A percentile compares a stretch with the other conserved stretches of the same genome.
Conservation (phyloP, 2,113 vertebrate genomes). For the Pardalotus punctatus region DNA sequence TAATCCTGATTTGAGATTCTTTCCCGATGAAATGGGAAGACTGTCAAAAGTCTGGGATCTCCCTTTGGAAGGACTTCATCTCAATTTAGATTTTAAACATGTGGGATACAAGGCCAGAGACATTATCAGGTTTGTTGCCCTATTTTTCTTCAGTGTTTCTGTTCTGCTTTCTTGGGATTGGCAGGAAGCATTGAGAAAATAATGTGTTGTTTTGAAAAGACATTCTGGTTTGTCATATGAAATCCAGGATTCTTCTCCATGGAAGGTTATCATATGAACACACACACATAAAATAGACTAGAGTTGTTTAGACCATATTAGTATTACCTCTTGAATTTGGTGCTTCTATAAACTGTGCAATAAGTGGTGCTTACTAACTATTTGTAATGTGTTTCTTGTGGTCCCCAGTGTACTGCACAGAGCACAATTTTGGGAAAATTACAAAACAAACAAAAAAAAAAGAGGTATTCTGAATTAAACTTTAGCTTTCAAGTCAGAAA, state of each 20-base stretch:
- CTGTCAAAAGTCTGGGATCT: conserved; percentile 93
- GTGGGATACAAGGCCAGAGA: conserved; percentile 95
- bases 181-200: not conserved
- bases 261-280: not conserved
- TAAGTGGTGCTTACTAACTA: not conserved
- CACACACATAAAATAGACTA: not conserved
- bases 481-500: not conserved
- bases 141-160: not conserved
- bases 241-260: not conserved
- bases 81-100: conserved; percentile 92
- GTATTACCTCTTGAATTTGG: not conserved
- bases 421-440: not conserved
- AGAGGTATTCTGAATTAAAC: not conserved
- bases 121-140: conserved; percentile 85
- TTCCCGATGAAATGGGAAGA: conserved; percentile 96
- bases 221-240: not conserved
- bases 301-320: not conserved
- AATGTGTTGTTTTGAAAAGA: not conserved
- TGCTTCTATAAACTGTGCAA: not conserved
- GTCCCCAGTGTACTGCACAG: not conserved
- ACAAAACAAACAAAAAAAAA: not conserved
- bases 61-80: conserved; percentile 87
- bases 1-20: conserved; percentile 84
- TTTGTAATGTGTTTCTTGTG: not conserved
- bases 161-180: not conserved